These are phyloP conservation scores for Meloidogyne exigua DNA, from an alignment of 1,140 invertebrate genomes.

Conservation along the genomic window DNA sequence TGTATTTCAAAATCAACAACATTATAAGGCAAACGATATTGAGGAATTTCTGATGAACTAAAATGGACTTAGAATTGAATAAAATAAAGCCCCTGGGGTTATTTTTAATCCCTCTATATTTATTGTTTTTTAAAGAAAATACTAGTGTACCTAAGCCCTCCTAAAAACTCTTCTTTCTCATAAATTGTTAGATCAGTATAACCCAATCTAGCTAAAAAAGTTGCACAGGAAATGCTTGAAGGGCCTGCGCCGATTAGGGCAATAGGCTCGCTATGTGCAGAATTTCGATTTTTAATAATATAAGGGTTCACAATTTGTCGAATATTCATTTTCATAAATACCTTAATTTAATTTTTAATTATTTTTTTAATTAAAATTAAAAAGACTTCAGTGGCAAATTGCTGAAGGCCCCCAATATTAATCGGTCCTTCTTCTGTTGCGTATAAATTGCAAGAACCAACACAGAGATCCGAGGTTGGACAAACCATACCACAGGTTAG, in stretches of 20 bases:
- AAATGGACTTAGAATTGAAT: conserved; percentile 45
- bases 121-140: no score
- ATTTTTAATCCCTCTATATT: no score
- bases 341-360: conserved; percentile 65
- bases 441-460: conserved; percentile 91
- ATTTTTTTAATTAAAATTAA: conserved; percentile 1
- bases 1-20: conserved; percentile 90
- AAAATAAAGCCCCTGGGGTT: background rate
- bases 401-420: conserved; percentile 95
- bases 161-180: conserved; percentile 81
- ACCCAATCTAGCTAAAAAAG: conserved; percentile 86
- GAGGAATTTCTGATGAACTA: conserved; percentile 91
- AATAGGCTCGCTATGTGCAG: conserved; percentile 75
- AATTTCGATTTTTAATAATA: conserved; percentile 64
- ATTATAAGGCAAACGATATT: conserved; percentile 86
- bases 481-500: conserved; percentile 98
- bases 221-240: conserved; percentile 92
- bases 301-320: conserved; percentile 78
- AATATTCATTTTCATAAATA: conserved; percentile 89
- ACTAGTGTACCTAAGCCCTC: conserved; percentile 78
- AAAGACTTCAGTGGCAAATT: conserved; percentile 92
- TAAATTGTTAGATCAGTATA: conserved; percentile 88
- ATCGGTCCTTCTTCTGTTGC: conserved; percentile 87
- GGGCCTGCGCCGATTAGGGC: conserved; percentile 90
- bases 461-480: conserved; percentile 94